Conservation (phyloP, 2,797 vertebrate genomes). For the Odontamblyopus rebecca region DNA sequence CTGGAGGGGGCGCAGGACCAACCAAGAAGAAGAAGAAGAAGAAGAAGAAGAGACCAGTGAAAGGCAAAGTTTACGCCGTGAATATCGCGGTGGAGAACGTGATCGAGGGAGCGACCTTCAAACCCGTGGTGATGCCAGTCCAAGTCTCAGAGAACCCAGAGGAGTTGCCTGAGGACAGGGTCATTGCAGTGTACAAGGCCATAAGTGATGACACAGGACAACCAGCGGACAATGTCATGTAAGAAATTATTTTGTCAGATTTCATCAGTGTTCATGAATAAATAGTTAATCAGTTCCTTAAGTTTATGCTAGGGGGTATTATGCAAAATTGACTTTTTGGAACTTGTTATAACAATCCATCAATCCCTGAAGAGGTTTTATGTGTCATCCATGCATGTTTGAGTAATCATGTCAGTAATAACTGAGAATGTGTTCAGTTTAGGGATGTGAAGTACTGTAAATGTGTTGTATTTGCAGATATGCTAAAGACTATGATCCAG, state of each 20-base stretch:
- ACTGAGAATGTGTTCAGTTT: not conserved
- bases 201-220: slow-evolving; percentile 81
- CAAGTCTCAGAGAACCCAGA: slow-evolving; percentile 66
- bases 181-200: slow-evolving; percentile 78
- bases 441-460: not conserved
- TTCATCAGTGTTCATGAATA: not conserved
- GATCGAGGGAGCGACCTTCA: slow-evolving; percentile 82
- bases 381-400: too few species aligned
- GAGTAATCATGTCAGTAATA: not conserved
- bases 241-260: slow-evolving; percentile 39
- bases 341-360: too few species aligned
- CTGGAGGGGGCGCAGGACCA: not conserved
- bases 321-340: too few species aligned
- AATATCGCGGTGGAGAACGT: slow-evolving; percentile 81
- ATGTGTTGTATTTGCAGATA: slow-evolving; percentile 74
- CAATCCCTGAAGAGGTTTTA: too few species aligned
- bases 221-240: slow-evolving; percentile 83
- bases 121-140: slow-evolving; percentile 73
- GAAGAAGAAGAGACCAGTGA: slow-evolving; percentile 8
- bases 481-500: slow-evolving; percentile 79
- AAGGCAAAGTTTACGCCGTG: slow-evolving; percentile 69
- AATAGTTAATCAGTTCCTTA: not conserved
- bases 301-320: too few species aligned
- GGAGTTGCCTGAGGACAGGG: slow-evolving; percentile 36
- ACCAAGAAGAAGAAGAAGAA: not conserved